A percentile compares a stretch with the other conserved stretches of the same genome.
These are phyloP conservation scores for Otocyon megalotis DNA, from an alignment of 2,113 vertebrate genomes.

Conservation along the genomic window DNA sequence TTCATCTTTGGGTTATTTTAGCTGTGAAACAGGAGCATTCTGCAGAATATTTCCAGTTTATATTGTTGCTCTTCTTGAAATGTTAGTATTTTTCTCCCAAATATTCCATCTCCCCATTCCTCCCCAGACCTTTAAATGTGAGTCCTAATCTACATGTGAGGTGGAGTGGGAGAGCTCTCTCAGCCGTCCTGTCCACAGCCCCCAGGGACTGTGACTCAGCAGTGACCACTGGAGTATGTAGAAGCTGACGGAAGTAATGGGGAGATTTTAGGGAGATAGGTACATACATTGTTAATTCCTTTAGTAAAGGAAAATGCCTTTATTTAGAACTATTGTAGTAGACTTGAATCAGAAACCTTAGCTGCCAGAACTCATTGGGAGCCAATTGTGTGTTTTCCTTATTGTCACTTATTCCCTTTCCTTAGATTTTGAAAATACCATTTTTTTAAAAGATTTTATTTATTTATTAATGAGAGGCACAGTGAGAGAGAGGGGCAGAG, in stretches of 20 bases:
- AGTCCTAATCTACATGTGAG: neutral
- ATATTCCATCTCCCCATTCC: neutral
- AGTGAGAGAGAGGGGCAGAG: too few species aligned
- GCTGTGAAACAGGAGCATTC: neutral
- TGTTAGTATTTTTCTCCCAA: neutral
- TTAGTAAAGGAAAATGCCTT: neutral
- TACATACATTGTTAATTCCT: neutral
- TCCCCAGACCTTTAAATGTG: neutral
- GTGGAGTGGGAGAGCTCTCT: neutral
- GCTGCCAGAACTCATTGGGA: slow-evolving; percentile 8
- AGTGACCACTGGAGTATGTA: neutral
- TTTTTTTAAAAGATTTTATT: too few species aligned
- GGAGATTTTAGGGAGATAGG: neutral
- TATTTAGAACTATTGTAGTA: neutral
- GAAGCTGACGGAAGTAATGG: neutral
- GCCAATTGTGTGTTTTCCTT: neutral
- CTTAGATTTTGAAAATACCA: neutral
- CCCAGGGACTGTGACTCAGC: neutral
- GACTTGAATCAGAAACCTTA: neutral
- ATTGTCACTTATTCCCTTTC: neutral
- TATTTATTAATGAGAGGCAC: too few species aligned
- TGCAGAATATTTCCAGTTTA: neutral
- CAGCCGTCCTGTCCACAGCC: neutral
- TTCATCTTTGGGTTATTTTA: slow-evolving; percentile 44
- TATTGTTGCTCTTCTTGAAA: slow-evolving; percentile 38